Evolutionary conservation across 2,113 vertebrate genomes (phyloP), one percentile per base, ranked within the genome.

Genomic region (Nipponia nippon): DNA sequence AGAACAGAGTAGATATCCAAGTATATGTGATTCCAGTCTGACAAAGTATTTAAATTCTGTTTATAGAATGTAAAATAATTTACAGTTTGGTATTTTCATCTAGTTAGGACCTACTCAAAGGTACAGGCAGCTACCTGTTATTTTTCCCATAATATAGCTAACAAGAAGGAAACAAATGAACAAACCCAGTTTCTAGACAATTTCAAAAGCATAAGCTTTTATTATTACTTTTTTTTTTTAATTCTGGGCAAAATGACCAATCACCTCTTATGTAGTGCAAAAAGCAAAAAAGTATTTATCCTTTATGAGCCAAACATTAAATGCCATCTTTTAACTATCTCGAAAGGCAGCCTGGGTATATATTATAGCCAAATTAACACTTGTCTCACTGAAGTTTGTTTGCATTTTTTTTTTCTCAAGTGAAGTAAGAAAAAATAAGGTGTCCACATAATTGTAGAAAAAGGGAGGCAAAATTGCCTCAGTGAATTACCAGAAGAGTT

Each of bases 281-380:
- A 97, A 97, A 96, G 94, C 89, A 97, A 96, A 93, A 59, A 72
- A 65, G 52, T 76, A 85, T 91, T 91, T 95, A 66, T 85, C 91
- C 85, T 73, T 81, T 97, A 92, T 89, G 72, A 82, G 90, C 95
- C 87, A 91, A 93, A 93, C 38, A 95, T 87, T 96, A 97, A 98
- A 92, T 97, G 91, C 80, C 88, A 87, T 95, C 95, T 93, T 94
- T 88, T 86, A 98, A 94, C 94, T 88, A 97, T 88, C 96, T 92
- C 29, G 53, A 96, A 98, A 96, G 98, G 97, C 96, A 96, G 95
- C 97, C 97, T 93, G 96, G 96, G 96, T 97, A 93, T 95, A 87
- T 87, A 97, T 95, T 97, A 98, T 91, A 98, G 97, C 96, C 97
- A 96, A 97, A 97, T 97, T 96, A 88, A 87, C 30, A 87, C 52